A percentile compares a stretch with the other conserved stretches of the same genome.
These are phyloP conservation scores for Acrobasis repandana DNA, from an alignment of 2,888 invertebrate species.

Conservation along the genomic window DNA sequence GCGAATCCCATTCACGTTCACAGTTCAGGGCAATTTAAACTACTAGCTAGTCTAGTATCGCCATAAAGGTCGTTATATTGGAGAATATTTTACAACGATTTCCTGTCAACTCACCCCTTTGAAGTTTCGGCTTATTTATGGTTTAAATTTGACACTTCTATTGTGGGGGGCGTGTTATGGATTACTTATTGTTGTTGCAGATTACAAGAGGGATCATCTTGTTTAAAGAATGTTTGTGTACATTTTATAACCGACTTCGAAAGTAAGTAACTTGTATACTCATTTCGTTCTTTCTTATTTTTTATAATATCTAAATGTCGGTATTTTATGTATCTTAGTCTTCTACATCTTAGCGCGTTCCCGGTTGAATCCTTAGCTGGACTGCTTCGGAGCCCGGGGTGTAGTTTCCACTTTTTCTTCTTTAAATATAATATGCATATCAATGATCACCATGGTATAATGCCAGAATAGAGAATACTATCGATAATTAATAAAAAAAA, in stretches of 20 bases:
- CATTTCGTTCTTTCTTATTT: neutral
- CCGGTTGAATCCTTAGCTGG: no score
- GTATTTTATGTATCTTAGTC: no score
- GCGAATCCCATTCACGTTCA: no score
- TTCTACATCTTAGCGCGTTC: no score
- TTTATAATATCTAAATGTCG: no score
- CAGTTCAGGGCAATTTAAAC: no score
- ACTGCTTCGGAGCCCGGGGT: no score
- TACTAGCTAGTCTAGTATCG: neutral
- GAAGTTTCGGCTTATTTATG: conserved; percentile 45
- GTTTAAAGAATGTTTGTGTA: conserved; percentile 8
- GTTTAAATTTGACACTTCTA: conserved; percentile 44
- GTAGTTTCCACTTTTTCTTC: no score
- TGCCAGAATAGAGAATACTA: no score
- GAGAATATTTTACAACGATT: conserved; percentile 39
- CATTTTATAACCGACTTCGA: neutral
- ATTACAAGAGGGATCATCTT: conserved; percentile 13
- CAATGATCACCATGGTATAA: no score
- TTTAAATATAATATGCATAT: no score
- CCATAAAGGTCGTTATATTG: neutral
- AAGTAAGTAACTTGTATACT: neutral
- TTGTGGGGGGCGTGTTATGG: conserved; percentile 34
- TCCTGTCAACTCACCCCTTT: conserved; percentile 42
- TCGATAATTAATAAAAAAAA: no score
- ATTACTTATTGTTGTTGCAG: conserved; percentile 18